A percentile compares a stretch with the other conserved stretches of the same genome.
phyloP scores from a whole-genome alignment of 2,888 invertebrate species.

The Stenolophus ochropezus region DNA sequence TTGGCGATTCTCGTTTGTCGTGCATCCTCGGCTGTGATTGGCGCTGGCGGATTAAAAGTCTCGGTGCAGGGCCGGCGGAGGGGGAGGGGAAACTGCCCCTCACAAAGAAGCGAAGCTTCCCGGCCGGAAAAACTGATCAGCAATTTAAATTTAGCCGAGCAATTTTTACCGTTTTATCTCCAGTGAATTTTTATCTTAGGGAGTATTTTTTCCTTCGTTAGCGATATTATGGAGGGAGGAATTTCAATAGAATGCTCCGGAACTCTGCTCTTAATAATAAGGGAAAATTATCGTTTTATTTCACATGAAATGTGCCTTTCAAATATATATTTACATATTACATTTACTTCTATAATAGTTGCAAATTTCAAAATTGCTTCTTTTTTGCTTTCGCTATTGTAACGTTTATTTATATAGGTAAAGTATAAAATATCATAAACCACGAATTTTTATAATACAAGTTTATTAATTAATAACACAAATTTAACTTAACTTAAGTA shows the following conservation, averaged over 20 bases:
- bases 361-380: too few relatives aligned
- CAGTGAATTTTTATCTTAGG: conserved; percentile 49
- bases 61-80: background rate
- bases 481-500: too few relatives aligned
- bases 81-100: background rate
- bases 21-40: conserved; percentile 12
- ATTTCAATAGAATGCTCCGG: conserved; percentile 1
- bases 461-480: too few relatives aligned
- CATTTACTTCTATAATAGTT: too few relatives aligned
- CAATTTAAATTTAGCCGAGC: conserved; percentile 72
- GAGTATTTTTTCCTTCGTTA: conserved; percentile 50
- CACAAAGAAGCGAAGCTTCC: conserved; percentile 67
- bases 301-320: background rate
- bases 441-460: too few relatives aligned
- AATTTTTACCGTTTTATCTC: conserved; percentile 66
- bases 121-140: conserved; percentile 73
- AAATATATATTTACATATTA: background rate
- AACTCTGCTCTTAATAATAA: conserved; percentile 15
- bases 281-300: conserved; percentile 32
- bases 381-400: too few relatives aligned
- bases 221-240: conserved; percentile 10
- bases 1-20: conserved; percentile 3
- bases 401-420: too few relatives aligned
- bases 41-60: conserved; percentile 22
- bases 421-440: too few relatives aligned